Conservation (phyloP, 2,888 invertebrate species). For the Idaea dimidiata region DNA sequence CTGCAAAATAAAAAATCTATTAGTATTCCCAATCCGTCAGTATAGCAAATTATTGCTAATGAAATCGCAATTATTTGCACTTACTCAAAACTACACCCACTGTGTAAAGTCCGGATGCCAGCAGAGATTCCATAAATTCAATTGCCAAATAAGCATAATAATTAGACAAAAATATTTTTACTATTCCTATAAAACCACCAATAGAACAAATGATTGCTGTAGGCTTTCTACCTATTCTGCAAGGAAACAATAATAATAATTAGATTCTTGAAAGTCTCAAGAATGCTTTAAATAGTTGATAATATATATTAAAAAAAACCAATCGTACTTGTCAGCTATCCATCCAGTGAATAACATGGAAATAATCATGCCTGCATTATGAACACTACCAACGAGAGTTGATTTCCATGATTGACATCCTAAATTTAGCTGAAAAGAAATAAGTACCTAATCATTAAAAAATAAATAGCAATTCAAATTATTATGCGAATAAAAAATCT, state of each 20-base stretch:
- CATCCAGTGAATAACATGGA: conserved; percentile 82
- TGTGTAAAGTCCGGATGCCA: conserved; percentile 62
- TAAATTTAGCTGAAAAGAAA: conserved; percentile 53
- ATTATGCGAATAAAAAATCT: neutral
- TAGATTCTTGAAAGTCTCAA: neutral
- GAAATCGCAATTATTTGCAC: conserved; percentile 21
- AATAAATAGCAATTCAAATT: neutral
- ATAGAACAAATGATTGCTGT: conserved; percentile 56
- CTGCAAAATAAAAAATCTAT: conserved; percentile 41
- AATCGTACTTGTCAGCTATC: conserved; percentile 78
- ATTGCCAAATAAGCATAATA: conserved; percentile 53
- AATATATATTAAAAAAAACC: neutral
- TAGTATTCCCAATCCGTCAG: neutral
- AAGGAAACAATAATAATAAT: conserved; percentile 20
- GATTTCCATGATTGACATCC: conserved; percentile 75
- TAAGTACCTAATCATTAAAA: neutral
- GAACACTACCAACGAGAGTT: conserved; percentile 78
- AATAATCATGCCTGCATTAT: conserved; percentile 83
- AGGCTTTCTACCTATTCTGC: conserved; percentile 63
- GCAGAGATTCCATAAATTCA: conserved; percentile 60
- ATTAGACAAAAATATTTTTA: conserved; percentile 54
- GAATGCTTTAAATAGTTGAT: neutral
- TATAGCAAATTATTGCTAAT: neutral
- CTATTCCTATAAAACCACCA: conserved; percentile 53
- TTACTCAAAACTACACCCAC: conserved; percentile 62